Percentiles rank a stretch among this genome's conserved stretches.
Evolutionary conservation across 2,797 vertebrate species (phyloP).

Genomic region (Ctenosaura bakeri): DNA sequence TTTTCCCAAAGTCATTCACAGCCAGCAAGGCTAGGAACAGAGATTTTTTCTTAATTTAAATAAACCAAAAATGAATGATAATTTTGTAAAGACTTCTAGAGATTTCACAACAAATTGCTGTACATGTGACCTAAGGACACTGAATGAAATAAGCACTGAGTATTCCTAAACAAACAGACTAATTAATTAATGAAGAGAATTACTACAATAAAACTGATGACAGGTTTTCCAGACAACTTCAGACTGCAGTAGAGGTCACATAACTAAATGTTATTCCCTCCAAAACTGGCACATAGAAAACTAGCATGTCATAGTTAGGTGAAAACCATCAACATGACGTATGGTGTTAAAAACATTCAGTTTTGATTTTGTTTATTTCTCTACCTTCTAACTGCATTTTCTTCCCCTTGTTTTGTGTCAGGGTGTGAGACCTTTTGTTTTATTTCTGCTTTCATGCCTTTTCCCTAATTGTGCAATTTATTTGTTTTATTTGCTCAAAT

Average conservation of each 20-base stretch:
- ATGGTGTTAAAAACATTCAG: no score
- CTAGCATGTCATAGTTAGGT: no score
- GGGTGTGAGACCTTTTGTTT: no score
- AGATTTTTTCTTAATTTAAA: background rate
- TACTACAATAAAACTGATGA: background rate
- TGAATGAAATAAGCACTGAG: background rate
- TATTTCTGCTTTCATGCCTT: no score
- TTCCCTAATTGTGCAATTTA: no score
- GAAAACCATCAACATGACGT: no score
- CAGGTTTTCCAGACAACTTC: background rate
- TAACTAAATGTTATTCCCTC: background rate
- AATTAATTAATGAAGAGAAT: background rate
- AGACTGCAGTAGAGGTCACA: background rate
- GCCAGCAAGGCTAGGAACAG: background rate
- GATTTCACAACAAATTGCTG: background rate
- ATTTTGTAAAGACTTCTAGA: background rate
- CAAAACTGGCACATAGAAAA: no score
- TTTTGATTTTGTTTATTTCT: no score
- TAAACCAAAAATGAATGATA: background rate
- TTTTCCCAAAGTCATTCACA: no score
- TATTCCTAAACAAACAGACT: background rate
- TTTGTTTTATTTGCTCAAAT: no score
- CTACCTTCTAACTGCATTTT: no score
- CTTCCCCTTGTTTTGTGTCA: no score
- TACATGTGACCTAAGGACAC: background rate